Percentiles rank a stretch among this genome's conserved stretches.
phyloP scores from a whole-genome alignment of 2,888 invertebrate genomes.

The Bedellia somnulentella region DNA sequence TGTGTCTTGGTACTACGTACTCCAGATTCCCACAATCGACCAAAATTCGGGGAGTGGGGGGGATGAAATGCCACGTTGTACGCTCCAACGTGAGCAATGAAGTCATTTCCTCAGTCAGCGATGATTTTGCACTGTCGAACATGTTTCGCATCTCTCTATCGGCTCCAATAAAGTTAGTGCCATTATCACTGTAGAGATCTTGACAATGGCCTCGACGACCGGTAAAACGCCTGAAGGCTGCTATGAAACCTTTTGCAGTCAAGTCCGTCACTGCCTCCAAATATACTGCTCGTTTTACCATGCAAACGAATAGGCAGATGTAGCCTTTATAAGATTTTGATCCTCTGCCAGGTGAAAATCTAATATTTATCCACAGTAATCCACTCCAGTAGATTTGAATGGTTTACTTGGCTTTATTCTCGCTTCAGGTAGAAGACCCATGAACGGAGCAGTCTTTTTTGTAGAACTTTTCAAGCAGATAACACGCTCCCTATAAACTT shows the following conservation, averaged over 20 bases:
- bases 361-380: constrained; percentile 1
- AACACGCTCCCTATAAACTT: not conserved
- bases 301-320: constrained; percentile 7
- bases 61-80: constrained; percentile 7
- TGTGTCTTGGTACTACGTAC: constrained; percentile 10
- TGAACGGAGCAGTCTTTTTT: not conserved
- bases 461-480: constrained; percentile 1
- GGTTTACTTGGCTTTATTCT: not conserved
- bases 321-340: constrained; percentile 3
- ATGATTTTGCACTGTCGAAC: constrained; percentile 3
- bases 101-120: constrained; percentile 7
- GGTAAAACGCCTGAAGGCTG: constrained; percentile 10
- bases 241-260: constrained; percentile 8
- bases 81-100: constrained; percentile 8
- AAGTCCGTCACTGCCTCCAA: constrained; percentile 8
- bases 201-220: constrained; percentile 8
- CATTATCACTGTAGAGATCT: constrained; percentile 12
- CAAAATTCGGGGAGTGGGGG: constrained; percentile 6
- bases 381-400: constrained; percentile 1
- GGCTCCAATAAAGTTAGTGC: constrained; percentile 11
- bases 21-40: constrained; percentile 13
- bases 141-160: constrained; percentile 7
- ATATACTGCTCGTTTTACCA: constrained; percentile 9
- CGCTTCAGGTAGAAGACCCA: constrained; percentile 3
- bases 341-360: constrained; percentile 1